A percentile compares a stretch with the other conserved stretches of the same genome.
Conservation (phyloP, 2,888 invertebrate genomes). For the Pycnomerus fuliginosus region DNA sequence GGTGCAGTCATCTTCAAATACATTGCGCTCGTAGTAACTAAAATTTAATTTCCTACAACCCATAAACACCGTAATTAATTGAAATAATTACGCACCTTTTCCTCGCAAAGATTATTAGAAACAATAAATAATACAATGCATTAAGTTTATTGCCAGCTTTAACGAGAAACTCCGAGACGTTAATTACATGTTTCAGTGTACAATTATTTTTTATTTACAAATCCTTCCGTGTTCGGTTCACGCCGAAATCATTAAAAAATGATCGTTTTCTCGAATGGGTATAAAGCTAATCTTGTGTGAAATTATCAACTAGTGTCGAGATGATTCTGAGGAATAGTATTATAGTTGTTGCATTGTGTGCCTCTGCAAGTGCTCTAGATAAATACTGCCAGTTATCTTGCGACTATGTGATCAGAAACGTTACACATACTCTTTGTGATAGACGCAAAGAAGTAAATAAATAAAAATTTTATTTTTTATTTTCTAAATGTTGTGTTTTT, state of each 20-base stretch:
- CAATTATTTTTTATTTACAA: neutral
- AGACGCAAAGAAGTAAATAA: slow-evolving; percentile 29
- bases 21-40: too few relatives aligned
- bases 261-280: neutral
- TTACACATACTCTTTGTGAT: slow-evolving; percentile 37
- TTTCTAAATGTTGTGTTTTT: slow-evolving; percentile 20
- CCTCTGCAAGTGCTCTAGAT: slow-evolving; percentile 17
- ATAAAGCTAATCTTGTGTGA: neutral
- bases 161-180: neutral
- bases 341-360: slow-evolving; percentile 2
- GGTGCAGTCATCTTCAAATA: too few relatives aligned
- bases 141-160: too few relatives aligned
- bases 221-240: neutral
- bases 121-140: too few relatives aligned
- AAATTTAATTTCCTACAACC: too few relatives aligned
- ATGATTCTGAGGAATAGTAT: neutral
- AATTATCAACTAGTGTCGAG: neutral
- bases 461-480: slow-evolving; percentile 3
- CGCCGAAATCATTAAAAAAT: slow-evolving; percentile 5
- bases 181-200: too few relatives aligned
- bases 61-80: too few relatives aligned
- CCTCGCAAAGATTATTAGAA: neutral
- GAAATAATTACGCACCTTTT: slow-evolving; percentile 6
- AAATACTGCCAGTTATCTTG: slow-evolving; percentile 36
- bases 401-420: slow-evolving; percentile 29